Conservation (phyloP, 2,113 vertebrate species). For the Oostethus manadensis region DNA sequence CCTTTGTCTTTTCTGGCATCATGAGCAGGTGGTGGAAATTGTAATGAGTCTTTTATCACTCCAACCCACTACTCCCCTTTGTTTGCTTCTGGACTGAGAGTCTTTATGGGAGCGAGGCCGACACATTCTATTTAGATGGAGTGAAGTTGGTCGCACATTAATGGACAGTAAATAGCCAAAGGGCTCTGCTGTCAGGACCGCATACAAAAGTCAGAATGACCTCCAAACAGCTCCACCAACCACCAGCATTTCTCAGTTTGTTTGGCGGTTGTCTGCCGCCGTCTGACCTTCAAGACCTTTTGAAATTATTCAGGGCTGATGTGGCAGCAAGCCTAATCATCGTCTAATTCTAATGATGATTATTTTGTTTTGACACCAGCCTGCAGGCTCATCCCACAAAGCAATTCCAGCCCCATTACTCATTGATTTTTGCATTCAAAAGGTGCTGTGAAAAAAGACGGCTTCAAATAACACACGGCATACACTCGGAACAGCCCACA, state of each 20-base stretch:
- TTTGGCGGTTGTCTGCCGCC: neutral
- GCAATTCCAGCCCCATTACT: constrained; percentile 14
- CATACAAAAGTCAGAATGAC: constrained; percentile 19
- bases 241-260: neutral
- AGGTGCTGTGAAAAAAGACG: neutral
- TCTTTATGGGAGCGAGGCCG: constrained; percentile 34
- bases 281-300: constrained; percentile 18
- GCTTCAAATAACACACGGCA: neutral
- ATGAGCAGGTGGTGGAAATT: constrained; percentile 23
- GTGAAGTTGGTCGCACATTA: constrained; percentile 42
- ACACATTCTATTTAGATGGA: constrained; percentile 63
- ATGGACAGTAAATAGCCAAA: constrained; percentile 50
- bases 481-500: neutral
- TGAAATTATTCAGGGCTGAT: constrained; percentile 31
- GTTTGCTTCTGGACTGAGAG: constrained; percentile 34
- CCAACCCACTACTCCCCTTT: constrained; percentile 23
- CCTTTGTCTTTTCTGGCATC: neutral
- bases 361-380: constrained; percentile 25
- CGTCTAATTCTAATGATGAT: constrained; percentile 34
- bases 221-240: constrained; percentile 29
- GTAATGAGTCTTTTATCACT: constrained; percentile 52
- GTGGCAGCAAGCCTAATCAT: constrained; percentile 28
- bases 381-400: constrained; percentile 4
- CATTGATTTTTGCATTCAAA: constrained; percentile 5
- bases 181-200: constrained; percentile 24